Evolutionary conservation across 2,888 invertebrate genomes (phyloP), one percentile per base, ranked within the genome.

Genomic region (Dascillus cervinus): DNA sequence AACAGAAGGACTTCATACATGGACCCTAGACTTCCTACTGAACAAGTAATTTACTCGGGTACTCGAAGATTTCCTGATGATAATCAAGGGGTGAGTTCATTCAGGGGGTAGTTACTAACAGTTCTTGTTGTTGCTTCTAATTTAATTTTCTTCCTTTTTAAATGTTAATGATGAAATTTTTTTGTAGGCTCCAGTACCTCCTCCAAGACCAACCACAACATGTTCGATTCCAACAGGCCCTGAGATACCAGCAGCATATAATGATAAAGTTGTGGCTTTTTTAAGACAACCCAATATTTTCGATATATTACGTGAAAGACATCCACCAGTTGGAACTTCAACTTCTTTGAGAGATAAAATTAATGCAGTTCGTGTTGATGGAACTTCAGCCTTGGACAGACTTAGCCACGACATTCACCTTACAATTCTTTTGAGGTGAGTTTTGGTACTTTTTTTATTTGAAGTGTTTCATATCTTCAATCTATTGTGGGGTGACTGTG

Each of bases 201-300:
- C 86, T 1, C 69, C 83, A 28, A 82, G 82, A 22, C 75, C 75
- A 12, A 69, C 70, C 13, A 53, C 68, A 31, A 66, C 69, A 27
- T 74, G 73, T 17, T 68, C 70, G 15, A 56, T 68, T 40, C 54
- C 47, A 35, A 64, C 70, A 14, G 53, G 60, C 27, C 72, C 77
- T 1, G 77, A 83, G 44, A 82, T 90, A 55, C 90, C 91, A 1
- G 78, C 88, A 10, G 90, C 94, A 2, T 95, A 95, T 64, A 94
- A 94, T 60, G 95, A 95, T 56, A 89, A 88, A 73, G 94, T 95
- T 46, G 90, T 95, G 30, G 89, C 91, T n/a, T 95, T 95, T 68
- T 73, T 95, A 15, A 77, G 94, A 0, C 95, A 95, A 60, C 85
- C 92, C 5, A 92, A 92, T 63, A 90, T 95, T 53, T 78, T 90